Evolutionary conservation across 2,113 vertebrate genomes (phyloP).

Genomic region (Acinonyx jubatus): DNA sequence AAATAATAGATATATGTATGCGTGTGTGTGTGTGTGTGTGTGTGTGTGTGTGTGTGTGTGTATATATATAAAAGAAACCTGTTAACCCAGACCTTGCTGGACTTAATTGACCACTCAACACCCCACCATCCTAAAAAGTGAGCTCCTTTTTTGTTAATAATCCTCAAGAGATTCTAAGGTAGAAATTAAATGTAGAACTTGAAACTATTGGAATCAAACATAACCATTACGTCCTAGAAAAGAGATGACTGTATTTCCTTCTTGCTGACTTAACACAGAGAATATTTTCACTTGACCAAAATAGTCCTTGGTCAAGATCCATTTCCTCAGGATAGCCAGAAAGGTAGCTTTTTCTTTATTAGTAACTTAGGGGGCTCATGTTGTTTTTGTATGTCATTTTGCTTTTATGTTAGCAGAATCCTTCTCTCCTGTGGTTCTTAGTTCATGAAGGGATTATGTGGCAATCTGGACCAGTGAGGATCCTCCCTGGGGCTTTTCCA

Average conservation of each 20-base stretch:
- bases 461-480: not conserved
- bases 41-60: too few relatives aligned
- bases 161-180: not conserved
- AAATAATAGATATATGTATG: too few relatives aligned
- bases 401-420: not conserved
- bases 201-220: not conserved
- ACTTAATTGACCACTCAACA: too few relatives aligned
- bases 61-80: too few relatives aligned
- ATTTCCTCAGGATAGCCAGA: not conserved
- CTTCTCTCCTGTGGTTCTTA: not conserved
- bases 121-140: not conserved
- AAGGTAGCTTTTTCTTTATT: slow-evolving; percentile 15
- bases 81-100: too few relatives aligned
- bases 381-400: not conserved
- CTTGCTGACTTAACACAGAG: not conserved
- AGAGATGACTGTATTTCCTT: not conserved
- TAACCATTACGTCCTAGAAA: not conserved
- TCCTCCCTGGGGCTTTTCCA: not conserved
- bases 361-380: not conserved
- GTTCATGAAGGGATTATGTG: not conserved
- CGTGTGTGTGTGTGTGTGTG: too few relatives aligned
- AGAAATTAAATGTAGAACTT: slow-evolving; percentile 35
- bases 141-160: not conserved
- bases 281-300: not conserved
- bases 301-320: not conserved